Percentiles rank a stretch among this genome's conserved stretches.
phyloP scores from a whole-genome alignment of 2,888 invertebrate genomes.

The Apoda limacodes region DNA sequence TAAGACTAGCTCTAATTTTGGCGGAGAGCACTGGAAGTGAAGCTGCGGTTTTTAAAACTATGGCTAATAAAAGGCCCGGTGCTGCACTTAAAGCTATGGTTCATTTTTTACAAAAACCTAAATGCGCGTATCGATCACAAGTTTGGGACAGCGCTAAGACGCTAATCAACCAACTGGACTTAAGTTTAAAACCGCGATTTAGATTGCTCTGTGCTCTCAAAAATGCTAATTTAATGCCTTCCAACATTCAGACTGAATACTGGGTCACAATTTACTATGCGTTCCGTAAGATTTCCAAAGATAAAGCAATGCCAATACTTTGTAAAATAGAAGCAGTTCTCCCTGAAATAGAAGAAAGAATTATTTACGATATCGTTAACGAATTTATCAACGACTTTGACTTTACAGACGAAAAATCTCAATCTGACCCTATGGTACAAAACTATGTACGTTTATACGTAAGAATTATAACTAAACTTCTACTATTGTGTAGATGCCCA shows the following conservation, averaged over 20 bases:
- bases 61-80: conserved; percentile 26
- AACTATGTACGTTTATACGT: conserved; percentile 19
- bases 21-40: conserved; percentile 24
- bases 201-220: conserved; percentile 11
- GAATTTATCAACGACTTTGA: conserved; percentile 21
- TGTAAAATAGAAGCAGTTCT: conserved; percentile 26
- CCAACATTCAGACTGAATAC: conserved; percentile 29
- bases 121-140: conserved; percentile 18
- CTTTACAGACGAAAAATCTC: conserved; percentile 3
- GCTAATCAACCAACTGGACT: conserved; percentile 23
- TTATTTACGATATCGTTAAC: conserved; percentile 22
- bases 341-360: conserved; percentile 21
- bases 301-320: conserved; percentile 21
- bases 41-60: conserved; percentile 20
- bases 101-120: conserved; percentile 19
- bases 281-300: conserved; percentile 18
- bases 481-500: conserved; percentile 28
- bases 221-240: conserved; percentile 24
- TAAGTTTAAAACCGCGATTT: conserved; percentile 15
- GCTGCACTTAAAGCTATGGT: conserved; percentile 29
- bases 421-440: too few relatives aligned
- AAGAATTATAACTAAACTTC: conserved; percentile 31
- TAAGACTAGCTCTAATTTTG: conserved; percentile 28
- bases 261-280: conserved; percentile 26
- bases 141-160: conserved; percentile 36